Evolutionary conservation across 1,140 invertebrate species (phyloP).

Genomic region (Zophobas morio): DNA sequence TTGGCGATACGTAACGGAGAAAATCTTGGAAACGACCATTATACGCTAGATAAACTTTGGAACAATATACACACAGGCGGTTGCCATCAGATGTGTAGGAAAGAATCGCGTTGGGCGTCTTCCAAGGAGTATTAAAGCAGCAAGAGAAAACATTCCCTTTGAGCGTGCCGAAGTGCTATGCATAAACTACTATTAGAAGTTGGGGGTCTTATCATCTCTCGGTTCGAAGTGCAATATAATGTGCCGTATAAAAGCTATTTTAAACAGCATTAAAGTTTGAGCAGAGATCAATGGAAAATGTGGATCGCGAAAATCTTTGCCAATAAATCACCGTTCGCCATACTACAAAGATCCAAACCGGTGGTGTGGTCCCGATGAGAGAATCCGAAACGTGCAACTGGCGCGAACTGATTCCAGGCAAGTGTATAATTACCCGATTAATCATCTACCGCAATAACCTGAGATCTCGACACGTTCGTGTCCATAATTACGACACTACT

Average conservation of each 20-base stretch:
- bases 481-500: slow-evolving; percentile 49
- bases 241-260: slow-evolving; percentile 40
- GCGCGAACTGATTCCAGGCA: slow-evolving; percentile 19
- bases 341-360: slow-evolving; percentile 22
- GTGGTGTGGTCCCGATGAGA: slow-evolving; percentile 25
- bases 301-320: slow-evolving; percentile 42
- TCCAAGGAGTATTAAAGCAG: slow-evolving; percentile 28
- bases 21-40: slow-evolving; percentile 22
- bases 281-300: slow-evolving; percentile 46
- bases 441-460: slow-evolving; percentile 48
- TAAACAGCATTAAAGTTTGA: slow-evolving; percentile 45
- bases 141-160: slow-evolving; percentile 31
- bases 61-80: slow-evolving; percentile 30
- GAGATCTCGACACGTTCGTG: slow-evolving; percentile 48
- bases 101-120: slow-evolving; percentile 24
- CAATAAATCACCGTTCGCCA: slow-evolving; percentile 38
- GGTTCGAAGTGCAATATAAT: slow-evolving; percentile 38
- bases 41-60: slow-evolving; percentile 28
- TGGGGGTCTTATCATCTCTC: slow-evolving; percentile 39
- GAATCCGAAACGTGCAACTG: slow-evolving; percentile 1
- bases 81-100: slow-evolving; percentile 12
- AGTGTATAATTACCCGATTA: slow-evolving; percentile 49
- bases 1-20: slow-evolving; percentile 21
- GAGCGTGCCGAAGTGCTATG: slow-evolving; percentile 20
- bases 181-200: slow-evolving; percentile 42